Conservation (phyloP, 2,888 invertebrate species). For the Trachelus troglodyta region DNA sequence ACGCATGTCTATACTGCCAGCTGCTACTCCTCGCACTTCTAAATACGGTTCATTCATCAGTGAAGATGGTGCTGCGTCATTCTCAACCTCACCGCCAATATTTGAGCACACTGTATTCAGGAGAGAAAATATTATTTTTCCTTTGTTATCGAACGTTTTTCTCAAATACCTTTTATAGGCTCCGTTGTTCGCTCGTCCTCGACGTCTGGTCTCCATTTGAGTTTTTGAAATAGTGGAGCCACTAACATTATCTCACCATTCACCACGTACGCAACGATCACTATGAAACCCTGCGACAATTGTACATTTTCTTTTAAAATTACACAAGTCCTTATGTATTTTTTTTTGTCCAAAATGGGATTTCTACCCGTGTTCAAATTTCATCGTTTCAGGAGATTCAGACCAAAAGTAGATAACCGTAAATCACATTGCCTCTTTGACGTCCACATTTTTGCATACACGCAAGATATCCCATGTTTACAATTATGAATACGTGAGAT, state of each 20-base stretch:
- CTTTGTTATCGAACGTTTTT: background rate
- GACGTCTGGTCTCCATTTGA: slow-evolving; percentile 46
- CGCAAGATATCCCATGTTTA: background rate
- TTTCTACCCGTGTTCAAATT: background rate
- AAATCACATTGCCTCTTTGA: background rate
- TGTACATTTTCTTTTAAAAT: background rate
- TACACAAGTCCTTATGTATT: background rate
- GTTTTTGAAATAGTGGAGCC: slow-evolving; percentile 50
- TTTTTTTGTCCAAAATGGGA: background rate
- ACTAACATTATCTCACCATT: slow-evolving; percentile 51
- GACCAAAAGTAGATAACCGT: background rate
- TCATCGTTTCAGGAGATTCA: background rate
- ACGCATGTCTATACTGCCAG: slow-evolving; percentile 57
- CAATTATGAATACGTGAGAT: background rate
- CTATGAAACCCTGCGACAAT: slow-evolving; percentile 51
- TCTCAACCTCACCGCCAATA: slow-evolving; percentile 75
- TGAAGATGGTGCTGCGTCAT: slow-evolving; percentile 69
- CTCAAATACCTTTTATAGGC: slow-evolving; percentile 55
- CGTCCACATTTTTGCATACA: background rate
- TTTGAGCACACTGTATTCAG: slow-evolving; percentile 70
- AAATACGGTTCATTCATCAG: slow-evolving; percentile 34
- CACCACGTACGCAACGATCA: slow-evolving; percentile 50
- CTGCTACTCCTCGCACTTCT: slow-evolving; percentile 50
- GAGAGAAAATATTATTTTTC: background rate
- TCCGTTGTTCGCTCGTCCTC: slow-evolving; percentile 55